Conservation (phyloP, 2,113 vertebrate genomes). For the Casuarius casuarius region DNA sequence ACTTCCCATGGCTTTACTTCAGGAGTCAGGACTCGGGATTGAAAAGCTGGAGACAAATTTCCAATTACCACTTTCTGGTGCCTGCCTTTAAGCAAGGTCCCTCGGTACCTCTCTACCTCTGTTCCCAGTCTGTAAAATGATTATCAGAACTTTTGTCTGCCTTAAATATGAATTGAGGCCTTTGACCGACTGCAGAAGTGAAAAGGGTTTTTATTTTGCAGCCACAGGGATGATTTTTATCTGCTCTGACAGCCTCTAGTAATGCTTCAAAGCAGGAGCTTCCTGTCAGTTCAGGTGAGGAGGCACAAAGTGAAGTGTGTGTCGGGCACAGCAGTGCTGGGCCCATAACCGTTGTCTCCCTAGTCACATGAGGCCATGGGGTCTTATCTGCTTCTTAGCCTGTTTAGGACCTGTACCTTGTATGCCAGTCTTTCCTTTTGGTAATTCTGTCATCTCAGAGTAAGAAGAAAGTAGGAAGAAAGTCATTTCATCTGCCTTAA, state of each 20-base stretch:
- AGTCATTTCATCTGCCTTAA: neutral
- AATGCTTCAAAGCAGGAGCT: neutral
- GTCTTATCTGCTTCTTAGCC: neutral
- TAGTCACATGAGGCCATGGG: neutral
- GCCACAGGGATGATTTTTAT: neutral
- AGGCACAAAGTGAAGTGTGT: neutral
- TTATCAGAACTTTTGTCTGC: neutral
- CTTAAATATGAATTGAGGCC: neutral
- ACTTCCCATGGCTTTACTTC: neutral
- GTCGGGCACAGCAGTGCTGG: too few relatives aligned
- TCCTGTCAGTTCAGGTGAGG: neutral
- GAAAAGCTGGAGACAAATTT: neutral
- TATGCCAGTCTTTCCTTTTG: rapidly evolving
- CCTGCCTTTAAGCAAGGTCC: neutral
- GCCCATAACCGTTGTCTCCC: neutral
- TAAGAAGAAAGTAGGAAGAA: neutral
- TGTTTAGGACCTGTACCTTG: neutral
- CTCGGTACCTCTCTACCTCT: neutral
- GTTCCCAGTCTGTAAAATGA: neutral
- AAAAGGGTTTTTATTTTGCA: neutral
- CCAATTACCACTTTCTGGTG: neutral
- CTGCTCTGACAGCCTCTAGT: neutral
- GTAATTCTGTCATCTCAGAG: neutral
- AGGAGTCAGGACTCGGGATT: neutral
- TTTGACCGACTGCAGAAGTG: neutral